Percentiles rank a stretch among this genome's conserved stretches.
phyloP scores from a whole-genome alignment of 1,140 invertebrate species.

The Cephus cinctus region DNA sequence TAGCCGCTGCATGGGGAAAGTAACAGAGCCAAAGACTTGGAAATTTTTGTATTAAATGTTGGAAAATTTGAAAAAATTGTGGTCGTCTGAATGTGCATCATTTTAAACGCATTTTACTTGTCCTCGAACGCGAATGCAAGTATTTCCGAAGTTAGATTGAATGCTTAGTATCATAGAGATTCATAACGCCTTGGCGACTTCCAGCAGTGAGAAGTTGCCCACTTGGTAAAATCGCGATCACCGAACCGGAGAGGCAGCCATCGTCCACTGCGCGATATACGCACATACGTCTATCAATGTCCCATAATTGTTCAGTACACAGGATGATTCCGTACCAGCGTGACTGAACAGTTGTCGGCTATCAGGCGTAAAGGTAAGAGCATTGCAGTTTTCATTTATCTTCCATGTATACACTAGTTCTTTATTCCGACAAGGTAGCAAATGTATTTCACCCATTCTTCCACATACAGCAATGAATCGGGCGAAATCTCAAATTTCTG shows the following conservation, averaged over 20 bases:
- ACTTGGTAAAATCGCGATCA: slow-evolving; percentile 71
- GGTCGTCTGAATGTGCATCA: slow-evolving; percentile 76
- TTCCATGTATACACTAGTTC: slow-evolving; percentile 76
- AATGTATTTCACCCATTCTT: slow-evolving; percentile 74
- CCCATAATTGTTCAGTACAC: slow-evolving; percentile 62
- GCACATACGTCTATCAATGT: slow-evolving; percentile 69
- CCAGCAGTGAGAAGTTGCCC: slow-evolving; percentile 81
- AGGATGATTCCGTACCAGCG: slow-evolving; percentile 48
- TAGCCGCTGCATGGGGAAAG: slow-evolving; percentile 79
- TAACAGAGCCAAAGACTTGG: slow-evolving; percentile 56
- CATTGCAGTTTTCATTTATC: slow-evolving; percentile 71
- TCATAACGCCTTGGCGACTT: slow-evolving; percentile 84
- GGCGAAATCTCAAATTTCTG: slow-evolving; percentile 77
- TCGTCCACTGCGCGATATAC: slow-evolving; percentile 80
- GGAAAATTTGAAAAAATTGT: slow-evolving; percentile 88
- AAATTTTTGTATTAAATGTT: slow-evolving; percentile 54
- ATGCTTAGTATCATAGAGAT: slow-evolving; percentile 80
- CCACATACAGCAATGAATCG: slow-evolving; percentile 74
- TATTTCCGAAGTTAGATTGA: slow-evolving; percentile 84
- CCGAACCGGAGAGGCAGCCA: slow-evolving; percentile 77
- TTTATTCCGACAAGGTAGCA: slow-evolving; percentile 71
- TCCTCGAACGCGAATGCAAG: slow-evolving; percentile 72
- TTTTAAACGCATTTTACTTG: slow-evolving; percentile 73
- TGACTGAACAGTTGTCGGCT: slow-evolving; percentile 62
- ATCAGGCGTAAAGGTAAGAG: slow-evolving; percentile 70